A percentile compares a stretch with the other conserved stretches of the same genome.
These are phyloP conservation scores for Protosalanx chinensis DNA, from an alignment of 2,797 vertebrate genomes.

Conservation along the genomic window DNA sequence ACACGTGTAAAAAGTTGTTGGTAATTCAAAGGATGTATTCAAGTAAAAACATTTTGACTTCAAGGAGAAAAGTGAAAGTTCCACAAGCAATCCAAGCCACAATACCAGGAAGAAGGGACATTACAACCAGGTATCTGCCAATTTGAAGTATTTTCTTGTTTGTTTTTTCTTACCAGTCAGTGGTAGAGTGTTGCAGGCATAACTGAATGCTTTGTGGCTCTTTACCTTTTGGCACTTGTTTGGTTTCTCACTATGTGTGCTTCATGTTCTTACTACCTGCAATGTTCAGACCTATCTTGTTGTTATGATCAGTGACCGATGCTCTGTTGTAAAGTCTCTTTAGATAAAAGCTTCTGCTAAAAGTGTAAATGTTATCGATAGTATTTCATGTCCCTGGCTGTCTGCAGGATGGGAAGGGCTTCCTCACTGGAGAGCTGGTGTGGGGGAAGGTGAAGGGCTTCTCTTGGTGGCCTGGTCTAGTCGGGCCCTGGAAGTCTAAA, in stretches of 20 bases:
- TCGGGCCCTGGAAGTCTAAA: slow-evolving; percentile 69
- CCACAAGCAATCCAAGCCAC: neutral
- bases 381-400: neutral
- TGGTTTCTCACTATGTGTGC: no score
- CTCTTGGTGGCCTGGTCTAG: slow-evolving; percentile 77
- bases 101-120: neutral
- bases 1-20: neutral
- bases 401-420: slow-evolving; percentile 71
- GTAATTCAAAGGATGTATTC: neutral
- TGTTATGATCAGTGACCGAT: no score
- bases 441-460: slow-evolving; percentile 77
- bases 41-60: neutral
- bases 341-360: no score
- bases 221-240: no score
- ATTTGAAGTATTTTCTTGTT: neutral
- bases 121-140: neutral
- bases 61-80: neutral
- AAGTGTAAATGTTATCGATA: neutral
- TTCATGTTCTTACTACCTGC: no score
- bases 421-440: slow-evolving; percentile 65
- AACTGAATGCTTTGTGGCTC: no score
- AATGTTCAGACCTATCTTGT: no score
- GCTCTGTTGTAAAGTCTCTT: no score
- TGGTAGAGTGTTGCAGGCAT: no score
- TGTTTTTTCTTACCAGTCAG: neutral